phyloP scores from a whole-genome alignment of 2,113 vertebrate species.

The Columba janthina region DNA sequence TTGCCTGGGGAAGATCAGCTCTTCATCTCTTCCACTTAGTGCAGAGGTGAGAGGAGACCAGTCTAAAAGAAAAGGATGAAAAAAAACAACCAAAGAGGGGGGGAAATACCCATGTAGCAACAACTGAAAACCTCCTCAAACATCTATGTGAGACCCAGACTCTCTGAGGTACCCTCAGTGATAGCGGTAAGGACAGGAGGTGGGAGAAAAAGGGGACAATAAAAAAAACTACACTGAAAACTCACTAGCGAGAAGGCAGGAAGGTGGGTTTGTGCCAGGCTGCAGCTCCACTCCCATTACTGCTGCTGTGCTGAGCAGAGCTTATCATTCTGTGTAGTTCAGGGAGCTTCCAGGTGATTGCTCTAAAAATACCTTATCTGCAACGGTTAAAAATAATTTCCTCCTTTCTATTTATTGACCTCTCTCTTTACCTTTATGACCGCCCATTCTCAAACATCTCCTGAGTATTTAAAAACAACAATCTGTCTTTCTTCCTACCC shows the following conservation, averaged over 20 bases:
- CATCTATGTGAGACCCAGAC: rapidly evolving
- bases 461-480: slow-evolving; percentile 24
- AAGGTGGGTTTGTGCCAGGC: not conserved
- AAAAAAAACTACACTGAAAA: not conserved
- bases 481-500: not conserved
- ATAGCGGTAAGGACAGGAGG: not conserved
- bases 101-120: not conserved
- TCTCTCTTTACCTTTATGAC: slow-evolving; percentile 12
- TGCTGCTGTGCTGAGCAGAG: not conserved
- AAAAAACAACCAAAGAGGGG: not conserved
- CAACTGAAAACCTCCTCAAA: not conserved
- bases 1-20: not conserved
- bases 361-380: slow-evolving; percentile 60
- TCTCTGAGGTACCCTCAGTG: not conserved
- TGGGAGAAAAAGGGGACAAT: not conserved
- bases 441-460: not conserved
- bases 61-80: not conserved
- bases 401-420: slow-evolving; percentile 44
- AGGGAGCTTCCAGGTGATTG: slow-evolving; percentile 53
- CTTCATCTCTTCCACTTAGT: not conserved
- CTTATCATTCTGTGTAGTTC: slow-evolving; percentile 1
- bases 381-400: slow-evolving; percentile 55
- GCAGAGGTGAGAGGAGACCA: not conserved
- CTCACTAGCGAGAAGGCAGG: not conserved
- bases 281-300: not conserved